Conservation (phyloP, 2,888 invertebrate species). For the Eupithecia inturbata region DNA sequence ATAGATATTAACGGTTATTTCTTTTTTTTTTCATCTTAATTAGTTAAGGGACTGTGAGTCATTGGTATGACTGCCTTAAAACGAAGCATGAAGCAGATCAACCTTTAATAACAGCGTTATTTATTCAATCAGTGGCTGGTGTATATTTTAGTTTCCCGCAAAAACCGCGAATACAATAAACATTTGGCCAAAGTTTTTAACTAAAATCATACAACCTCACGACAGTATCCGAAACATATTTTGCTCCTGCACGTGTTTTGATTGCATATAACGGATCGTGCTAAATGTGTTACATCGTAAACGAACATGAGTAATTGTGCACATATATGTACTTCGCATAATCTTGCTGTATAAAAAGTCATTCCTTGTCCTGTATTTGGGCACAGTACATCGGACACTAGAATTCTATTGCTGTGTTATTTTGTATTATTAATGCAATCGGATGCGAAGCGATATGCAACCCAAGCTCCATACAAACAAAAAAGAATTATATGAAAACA, state of each 20-base stretch:
- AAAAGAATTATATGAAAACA: neutral
- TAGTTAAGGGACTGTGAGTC: too few relatives aligned
- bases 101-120: neutral
- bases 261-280: slow-evolving; percentile 54
- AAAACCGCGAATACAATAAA: neutral
- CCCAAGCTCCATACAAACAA: neutral
- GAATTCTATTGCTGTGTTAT: slow-evolving; percentile 39
- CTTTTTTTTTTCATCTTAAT: too few relatives aligned
- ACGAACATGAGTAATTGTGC: slow-evolving; percentile 62
- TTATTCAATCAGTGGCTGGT: neutral
- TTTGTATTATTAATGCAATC: slow-evolving; percentile 5
- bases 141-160: neutral
- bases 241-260: slow-evolving; percentile 52
- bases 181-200: neutral
- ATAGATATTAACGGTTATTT: too few relatives aligned
- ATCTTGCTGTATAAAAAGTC: slow-evolving; percentile 56
- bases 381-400: slow-evolving; percentile 41
- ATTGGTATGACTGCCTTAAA: too few relatives aligned
- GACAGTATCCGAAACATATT: slow-evolving; percentile 44
- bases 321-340: slow-evolving; percentile 57
- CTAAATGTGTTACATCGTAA: slow-evolving; percentile 57
- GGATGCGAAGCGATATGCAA: neutral
- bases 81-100: neutral
- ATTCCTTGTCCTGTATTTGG: slow-evolving; percentile 56
- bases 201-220: slow-evolving; percentile 5